Evolutionary conservation across 1,140 invertebrate species (phyloP).

Genomic region (Pseudomyrmex gracilis): DNA sequence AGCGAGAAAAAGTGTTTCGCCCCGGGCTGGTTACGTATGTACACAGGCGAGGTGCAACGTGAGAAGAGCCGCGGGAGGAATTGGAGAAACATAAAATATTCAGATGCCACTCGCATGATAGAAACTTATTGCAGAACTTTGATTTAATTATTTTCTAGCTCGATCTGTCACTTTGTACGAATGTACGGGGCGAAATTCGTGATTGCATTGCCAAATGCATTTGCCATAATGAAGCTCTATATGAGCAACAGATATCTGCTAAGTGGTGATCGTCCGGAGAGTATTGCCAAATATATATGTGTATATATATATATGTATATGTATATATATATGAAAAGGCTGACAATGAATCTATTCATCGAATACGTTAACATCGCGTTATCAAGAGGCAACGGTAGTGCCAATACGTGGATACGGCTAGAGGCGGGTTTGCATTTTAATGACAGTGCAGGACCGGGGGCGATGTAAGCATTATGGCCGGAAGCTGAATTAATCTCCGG

Average conservation of each 20-base stretch:
- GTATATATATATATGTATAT: too few relatives aligned
- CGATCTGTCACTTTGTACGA: not conserved
- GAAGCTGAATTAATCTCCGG: not conserved
- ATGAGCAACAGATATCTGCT: not conserved
- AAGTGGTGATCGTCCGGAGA: not conserved
- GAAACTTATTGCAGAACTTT: constrained; percentile 22
- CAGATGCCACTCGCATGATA: constrained; percentile 26
- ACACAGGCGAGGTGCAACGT: not conserved
- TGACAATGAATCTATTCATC: constrained; percentile 24
- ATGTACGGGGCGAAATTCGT: too few relatives aligned
- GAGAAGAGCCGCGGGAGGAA: constrained; percentile 12
- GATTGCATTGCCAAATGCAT: not conserved
- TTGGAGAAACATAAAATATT: constrained; percentile 62
- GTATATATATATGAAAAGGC: constrained; percentile 37
- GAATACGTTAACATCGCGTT: constrained; percentile 10
- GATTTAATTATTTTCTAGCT: constrained; percentile 44
- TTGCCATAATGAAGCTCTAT: constrained; percentile 29
- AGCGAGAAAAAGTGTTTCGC: constrained; percentile 57
- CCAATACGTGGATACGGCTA: not conserved
- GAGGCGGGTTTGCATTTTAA: not conserved
- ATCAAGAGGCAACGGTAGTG: too few relatives aligned
- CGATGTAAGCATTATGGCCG: too few relatives aligned
- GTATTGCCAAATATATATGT: too few relatives aligned
- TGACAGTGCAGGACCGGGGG: not conserved
- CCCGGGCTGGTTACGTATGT: constrained; percentile 55